Evolutionary conservation across 2,113 vertebrate species (phyloP), one percentile per base, ranked within the genome.

Genomic region (Phylloscopus trochilus): DNA sequence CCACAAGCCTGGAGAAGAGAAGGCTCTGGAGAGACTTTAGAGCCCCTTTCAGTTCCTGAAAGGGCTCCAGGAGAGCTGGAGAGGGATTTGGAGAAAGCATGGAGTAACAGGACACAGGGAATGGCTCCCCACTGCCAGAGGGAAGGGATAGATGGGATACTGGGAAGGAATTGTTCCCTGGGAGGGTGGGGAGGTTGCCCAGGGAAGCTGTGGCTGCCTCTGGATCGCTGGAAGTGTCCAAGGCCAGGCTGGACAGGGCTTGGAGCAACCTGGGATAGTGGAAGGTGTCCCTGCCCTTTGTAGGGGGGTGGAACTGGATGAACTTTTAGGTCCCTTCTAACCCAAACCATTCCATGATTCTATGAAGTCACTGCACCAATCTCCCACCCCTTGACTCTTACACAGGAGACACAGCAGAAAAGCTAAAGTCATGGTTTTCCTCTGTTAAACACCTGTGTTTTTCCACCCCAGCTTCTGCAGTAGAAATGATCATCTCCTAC

Each of bases 201-300:
- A 70, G 56, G 53, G 84, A 16, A 87, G 56, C 73, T 69, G 73
- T 53, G 46, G 39, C 22, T 86, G 53, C 15, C 3, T 46, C 47
- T 49, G 64, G 28, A 69, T 39, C 12, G 28, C n/a, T 62, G 47
- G 23, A 3, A 53, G 15, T 39, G 47, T 24, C 13, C 33, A 24
- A 70, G 64, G n/a, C 19, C 47, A 22, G 31, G 19, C 0, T 78
- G 74, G 74, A 39, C 0, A 0, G 10, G 23, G 7, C 15, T 46
- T 53, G 23, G 46, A 60, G 3, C 18, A 52, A 0, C 9, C 33
- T 69, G 22, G 55, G 8, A 1, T 3, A 3, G 7, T 28, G 39
- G 28, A 9, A 78, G 5, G 0, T 69, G 55, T 28, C 55, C 27
- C 33, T 69, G 44, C 4, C n/a, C n/a, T 2, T 30, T 2, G 55